A percentile compares a stretch with the other conserved stretches of the same genome.
phyloP scores from a whole-genome alignment of 2,888 invertebrate genomes.

The Pseudococcus viburni region DNA sequence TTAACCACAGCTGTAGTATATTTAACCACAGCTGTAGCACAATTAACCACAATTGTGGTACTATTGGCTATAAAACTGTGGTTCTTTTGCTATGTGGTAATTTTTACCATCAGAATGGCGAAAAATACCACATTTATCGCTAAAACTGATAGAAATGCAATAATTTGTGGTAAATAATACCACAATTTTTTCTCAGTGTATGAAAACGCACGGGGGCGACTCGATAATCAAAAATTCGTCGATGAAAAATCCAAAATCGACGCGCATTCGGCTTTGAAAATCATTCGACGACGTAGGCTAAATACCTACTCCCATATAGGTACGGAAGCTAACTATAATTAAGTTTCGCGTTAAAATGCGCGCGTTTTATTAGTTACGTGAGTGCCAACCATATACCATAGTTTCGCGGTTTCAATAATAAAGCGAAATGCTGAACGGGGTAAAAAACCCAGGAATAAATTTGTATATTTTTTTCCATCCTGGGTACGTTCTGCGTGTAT shows the following conservation, averaged over 20 bases:
- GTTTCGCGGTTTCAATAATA: constrained; percentile 43
- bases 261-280: neutral
- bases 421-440: neutral
- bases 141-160: too few relatives aligned
- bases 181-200: too few relatives aligned
- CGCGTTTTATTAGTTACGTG: constrained; percentile 56
- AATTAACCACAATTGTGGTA: too few relatives aligned
- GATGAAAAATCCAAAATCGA: constrained; percentile 10
- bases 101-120: too few relatives aligned
- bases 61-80: too few relatives aligned
- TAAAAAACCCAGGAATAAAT: neutral
- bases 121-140: too few relatives aligned
- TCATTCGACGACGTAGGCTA: neutral
- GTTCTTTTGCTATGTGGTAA: too few relatives aligned
- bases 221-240: constrained; percentile 34
- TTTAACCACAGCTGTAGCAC: too few relatives aligned
- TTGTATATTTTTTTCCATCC: constrained; percentile 8
- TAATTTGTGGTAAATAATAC: too few relatives aligned
- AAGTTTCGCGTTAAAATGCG: constrained; percentile 39
- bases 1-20: too few relatives aligned
- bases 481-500: too few relatives aligned
- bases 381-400: constrained; percentile 16
- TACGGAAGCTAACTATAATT: constrained; percentile 25
- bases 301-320: neutral
- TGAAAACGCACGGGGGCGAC: neutral